Percentiles rank a stretch among this genome's conserved stretches.
Conservation (phyloP, 1,140 invertebrate genomes). For the Popillia japonica region DNA sequence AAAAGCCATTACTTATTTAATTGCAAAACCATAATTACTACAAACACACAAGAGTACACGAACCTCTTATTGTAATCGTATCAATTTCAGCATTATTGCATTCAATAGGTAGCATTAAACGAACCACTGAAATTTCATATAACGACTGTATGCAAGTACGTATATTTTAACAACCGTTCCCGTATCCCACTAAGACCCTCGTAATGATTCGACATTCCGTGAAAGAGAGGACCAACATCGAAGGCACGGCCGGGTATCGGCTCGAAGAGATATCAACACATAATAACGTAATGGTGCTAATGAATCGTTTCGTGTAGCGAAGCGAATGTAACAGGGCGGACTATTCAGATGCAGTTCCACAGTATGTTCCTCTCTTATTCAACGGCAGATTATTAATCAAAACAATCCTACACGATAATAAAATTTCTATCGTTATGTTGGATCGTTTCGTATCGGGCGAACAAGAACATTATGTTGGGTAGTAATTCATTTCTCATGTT, state of each 20-base stretch:
- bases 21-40: neutral
- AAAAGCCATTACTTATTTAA: neutral
- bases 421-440: neutral
- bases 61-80: too few species aligned
- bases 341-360: neutral
- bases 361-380: neutral
- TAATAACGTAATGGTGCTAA: neutral
- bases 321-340: neutral
- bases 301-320: neutral
- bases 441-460: neutral
- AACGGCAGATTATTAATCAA: neutral
- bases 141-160: neutral
- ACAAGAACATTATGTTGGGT: neutral
- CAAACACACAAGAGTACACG: neutral
- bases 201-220: neutral
- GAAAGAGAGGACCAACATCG: constrained; percentile 2
- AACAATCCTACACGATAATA: neutral
- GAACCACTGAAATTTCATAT: neutral
- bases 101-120: too few species aligned
- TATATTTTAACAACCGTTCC: neutral
- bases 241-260: neutral
- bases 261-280: neutral
- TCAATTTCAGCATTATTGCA: too few species aligned
- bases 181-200: neutral
- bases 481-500: neutral